Percentiles rank a stretch among this genome's conserved stretches.
phyloP scores from a whole-genome alignment of 2,888 invertebrate species.

The Sinodicranocentrus sp. region DNA sequence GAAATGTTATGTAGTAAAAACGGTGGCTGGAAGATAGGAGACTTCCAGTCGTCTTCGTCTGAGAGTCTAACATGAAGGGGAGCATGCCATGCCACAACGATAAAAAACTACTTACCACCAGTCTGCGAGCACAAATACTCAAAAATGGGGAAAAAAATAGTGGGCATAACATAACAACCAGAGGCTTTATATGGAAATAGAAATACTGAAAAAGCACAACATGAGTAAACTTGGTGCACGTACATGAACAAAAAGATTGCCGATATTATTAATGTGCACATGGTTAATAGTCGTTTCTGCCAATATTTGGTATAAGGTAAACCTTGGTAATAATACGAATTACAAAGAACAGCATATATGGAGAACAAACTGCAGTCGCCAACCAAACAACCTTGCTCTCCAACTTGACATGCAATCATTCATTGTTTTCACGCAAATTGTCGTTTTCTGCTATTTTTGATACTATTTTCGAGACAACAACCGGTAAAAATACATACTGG shows the following conservation, averaged over 20 bases:
- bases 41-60: constrained; percentile 3
- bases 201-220: too few relatives aligned
- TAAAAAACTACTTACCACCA: constrained; percentile 1
- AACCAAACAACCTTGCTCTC: constrained; percentile 8
- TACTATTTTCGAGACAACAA: neutral
- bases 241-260: too few relatives aligned
- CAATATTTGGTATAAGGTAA: too few relatives aligned
- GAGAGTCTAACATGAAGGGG: neutral
- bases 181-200: neutral
- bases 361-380: constrained; percentile 1
- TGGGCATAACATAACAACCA: neutral
- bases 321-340: too few relatives aligned
- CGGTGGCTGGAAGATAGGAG: constrained; percentile 3
- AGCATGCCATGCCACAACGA: neutral
- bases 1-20: neutral
- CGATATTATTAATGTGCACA: too few relatives aligned
- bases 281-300: too few relatives aligned
- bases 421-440: constrained; percentile 14
- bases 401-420: constrained; percentile 13
- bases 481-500: neutral
- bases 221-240: too few relatives aligned
- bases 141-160: neutral
- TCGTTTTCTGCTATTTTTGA: neutral
- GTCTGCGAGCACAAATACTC: neutral
- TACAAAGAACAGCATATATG: too few relatives aligned